Percentiles rank a stretch among this genome's conserved stretches.
Evolutionary conservation across 2,113 vertebrate genomes (phyloP).

Genomic region (Garra rufa): DNA sequence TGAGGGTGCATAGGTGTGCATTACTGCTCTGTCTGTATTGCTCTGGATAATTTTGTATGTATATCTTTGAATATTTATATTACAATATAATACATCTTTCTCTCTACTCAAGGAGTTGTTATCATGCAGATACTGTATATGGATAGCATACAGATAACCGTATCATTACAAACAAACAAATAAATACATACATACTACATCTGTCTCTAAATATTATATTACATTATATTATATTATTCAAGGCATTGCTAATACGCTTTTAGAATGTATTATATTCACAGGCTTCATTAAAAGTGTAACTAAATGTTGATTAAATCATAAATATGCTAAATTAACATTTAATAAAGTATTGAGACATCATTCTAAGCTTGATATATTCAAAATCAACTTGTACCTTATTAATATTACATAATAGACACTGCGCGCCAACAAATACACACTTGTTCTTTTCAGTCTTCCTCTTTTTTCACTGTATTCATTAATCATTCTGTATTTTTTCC

Average conservation of each 20-base stretch:
- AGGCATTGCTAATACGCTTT: not conserved
- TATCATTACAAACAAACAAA: not conserved
- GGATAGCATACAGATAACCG: not conserved
- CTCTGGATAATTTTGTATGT: not conserved
- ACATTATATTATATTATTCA: too few relatives aligned
- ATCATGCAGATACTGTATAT: not conserved
- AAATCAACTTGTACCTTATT: not conserved
- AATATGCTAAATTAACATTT: not conserved
- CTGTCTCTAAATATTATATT: too few relatives aligned
- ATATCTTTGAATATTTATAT: not conserved
- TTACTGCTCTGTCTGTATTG: not conserved
- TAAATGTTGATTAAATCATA: not conserved
- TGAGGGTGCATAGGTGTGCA: too few relatives aligned
- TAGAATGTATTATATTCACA: not conserved
- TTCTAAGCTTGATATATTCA: not conserved
- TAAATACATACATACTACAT: too few relatives aligned
- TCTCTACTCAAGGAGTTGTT: not conserved
- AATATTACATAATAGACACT: not conserved
- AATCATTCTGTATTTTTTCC: not conserved
- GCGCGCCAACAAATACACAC: not conserved
- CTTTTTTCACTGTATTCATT: not conserved
- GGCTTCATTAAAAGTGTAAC: not conserved
- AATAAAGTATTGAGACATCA: not conserved
- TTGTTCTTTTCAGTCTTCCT: not conserved
- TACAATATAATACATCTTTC: not conserved